Percentiles rank a stretch among this genome's conserved stretches.
Evolutionary conservation across 2,113 vertebrate species (phyloP).

Genomic region (Phylloscopus trochilus): DNA sequence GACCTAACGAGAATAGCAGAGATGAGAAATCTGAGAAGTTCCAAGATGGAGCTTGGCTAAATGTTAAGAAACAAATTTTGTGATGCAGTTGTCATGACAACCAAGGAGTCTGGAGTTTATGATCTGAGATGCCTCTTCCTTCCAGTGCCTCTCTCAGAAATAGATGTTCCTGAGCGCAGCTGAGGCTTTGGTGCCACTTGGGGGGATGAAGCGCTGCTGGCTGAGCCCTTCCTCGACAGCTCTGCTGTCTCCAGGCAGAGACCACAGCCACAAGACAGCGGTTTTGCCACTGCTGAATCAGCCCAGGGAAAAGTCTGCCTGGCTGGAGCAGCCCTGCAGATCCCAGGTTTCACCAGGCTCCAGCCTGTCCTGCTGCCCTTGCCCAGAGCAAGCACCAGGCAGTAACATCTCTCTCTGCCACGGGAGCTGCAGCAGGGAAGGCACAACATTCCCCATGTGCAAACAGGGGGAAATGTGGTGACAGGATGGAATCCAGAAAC

Average conservation of each 20-base stretch:
- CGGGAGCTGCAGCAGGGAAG: neutral
- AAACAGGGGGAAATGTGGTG: too few relatives aligned
- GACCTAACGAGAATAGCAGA: neutral
- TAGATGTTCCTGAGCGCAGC: neutral
- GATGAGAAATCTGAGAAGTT: neutral
- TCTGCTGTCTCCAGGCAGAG: neutral
- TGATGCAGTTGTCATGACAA: slow-evolving; percentile 41
- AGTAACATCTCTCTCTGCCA: rapidly evolving
- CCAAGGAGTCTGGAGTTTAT: slow-evolving; percentile 19
- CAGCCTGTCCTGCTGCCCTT: neutral
- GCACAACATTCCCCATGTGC: rapidly evolving
- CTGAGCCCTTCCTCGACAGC: neutral
- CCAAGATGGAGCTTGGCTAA: slow-evolving; percentile 23
- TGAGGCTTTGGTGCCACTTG: neutral
- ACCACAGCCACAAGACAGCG: neutral
- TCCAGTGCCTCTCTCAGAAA: neutral
- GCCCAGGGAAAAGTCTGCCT: neutral
- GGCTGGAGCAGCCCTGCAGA: neutral
- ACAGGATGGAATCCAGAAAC: neutral
- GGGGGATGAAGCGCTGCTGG: neutral
- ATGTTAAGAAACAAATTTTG: slow-evolving; percentile 24
- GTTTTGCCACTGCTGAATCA: neutral
- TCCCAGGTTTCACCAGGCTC: neutral
- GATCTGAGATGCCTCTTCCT: slow-evolving; percentile 16
- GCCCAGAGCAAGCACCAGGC: neutral